Percentiles rank a stretch among this genome's conserved stretches.
These are phyloP conservation scores for Palloptera scutellata DNA, from an alignment of 2,888 invertebrate species.

Conservation along the genomic window DNA sequence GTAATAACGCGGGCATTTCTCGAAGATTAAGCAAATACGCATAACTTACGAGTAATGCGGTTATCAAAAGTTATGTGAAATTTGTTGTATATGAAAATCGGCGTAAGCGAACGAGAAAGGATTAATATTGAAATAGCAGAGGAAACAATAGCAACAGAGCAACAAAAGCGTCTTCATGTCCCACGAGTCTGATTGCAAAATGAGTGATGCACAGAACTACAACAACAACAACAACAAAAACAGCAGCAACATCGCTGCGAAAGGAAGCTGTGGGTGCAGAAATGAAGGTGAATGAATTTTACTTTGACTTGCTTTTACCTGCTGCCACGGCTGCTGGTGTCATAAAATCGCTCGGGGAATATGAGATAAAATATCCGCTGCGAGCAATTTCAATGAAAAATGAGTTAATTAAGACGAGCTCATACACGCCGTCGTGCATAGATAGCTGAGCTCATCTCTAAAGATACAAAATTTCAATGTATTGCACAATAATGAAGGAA, in stretches of 20 bases:
- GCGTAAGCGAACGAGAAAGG: constrained; percentile 3
- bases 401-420: constrained; percentile 58
- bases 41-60: constrained; percentile 20
- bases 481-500: background rate
- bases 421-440: constrained; percentile 1
- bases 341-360: constrained; percentile 32
- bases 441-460: background rate
- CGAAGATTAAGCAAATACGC: constrained; percentile 7
- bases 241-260: too few relatives aligned
- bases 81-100: background rate
- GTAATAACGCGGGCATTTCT: background rate
- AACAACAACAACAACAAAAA: background rate
- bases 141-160: constrained; percentile 4
- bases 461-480: constrained; percentile 16
- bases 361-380: constrained; percentile 40
- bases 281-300: background rate
- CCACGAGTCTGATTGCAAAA: constrained; percentile 33
- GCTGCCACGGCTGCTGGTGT: constrained; percentile 20
- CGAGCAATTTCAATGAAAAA: constrained; percentile 59
- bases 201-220: constrained; percentile 24
- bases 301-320: constrained; percentile 7
- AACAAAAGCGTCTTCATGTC: constrained; percentile 11
- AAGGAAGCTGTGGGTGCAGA: too few relatives aligned
- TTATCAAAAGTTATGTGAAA: constrained; percentile 20
- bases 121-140: constrained; percentile 17